Conservation (phyloP, 2,797 vertebrate species). For the Mionectes olivaceus region DNA sequence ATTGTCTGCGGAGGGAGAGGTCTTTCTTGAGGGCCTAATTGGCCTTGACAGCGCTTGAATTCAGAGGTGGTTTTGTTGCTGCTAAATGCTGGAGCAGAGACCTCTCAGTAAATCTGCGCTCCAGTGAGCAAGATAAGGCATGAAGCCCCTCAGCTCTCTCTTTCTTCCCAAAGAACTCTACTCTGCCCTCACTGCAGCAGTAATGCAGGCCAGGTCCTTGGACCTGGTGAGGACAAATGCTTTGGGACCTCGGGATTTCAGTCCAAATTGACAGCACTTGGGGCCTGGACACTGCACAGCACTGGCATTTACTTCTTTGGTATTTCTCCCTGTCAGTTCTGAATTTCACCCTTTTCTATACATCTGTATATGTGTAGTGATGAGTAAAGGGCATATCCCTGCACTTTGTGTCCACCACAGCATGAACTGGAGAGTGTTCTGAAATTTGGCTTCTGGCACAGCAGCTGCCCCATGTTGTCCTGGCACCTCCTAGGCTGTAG, state of each 20-base stretch:
- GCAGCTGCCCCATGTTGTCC: neutral
- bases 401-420: fast-evolving
- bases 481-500: neutral
- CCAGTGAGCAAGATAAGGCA: neutral
- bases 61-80: neutral
- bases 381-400: neutral
- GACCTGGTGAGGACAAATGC: neutral
- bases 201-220: neutral
- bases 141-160: neutral
- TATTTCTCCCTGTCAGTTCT: neutral
- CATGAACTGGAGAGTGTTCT: neutral
- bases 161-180: neutral
- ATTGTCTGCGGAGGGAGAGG: neutral
- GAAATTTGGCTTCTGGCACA: neutral
- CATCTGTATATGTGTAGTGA: neutral
- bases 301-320: neutral
- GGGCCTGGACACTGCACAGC: neutral
- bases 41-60: neutral
- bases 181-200: neutral
- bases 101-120: neutral
- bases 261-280: neutral
- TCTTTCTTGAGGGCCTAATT: neutral
- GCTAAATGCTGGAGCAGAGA: neutral
- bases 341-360: neutral
- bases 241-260: neutral